Base-by-base conservation (phyloP, 1,140 invertebrate species). In the Gryon sp. region DNA sequence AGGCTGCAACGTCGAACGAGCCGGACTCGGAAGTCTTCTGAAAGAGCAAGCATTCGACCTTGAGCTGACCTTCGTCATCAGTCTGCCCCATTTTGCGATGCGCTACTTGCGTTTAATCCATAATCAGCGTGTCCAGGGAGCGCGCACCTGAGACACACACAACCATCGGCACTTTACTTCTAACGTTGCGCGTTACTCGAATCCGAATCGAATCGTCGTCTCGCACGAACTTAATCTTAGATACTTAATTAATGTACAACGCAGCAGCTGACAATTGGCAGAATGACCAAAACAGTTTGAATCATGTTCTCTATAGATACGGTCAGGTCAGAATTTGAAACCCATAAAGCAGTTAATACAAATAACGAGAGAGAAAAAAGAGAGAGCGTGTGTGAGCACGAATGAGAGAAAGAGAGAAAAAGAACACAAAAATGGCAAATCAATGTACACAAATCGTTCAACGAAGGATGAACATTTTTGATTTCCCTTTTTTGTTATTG, bases 1-100 rank as follows among this genome's bases (percentile, higher is more conserved):
- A 91, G 76, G 86, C 90, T 53, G 89, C 90, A 30, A 83, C 90
- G 4, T 81, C 89, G 34, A 84, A 79, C 76, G 85, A 88, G 55
- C 85, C 86, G 16, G 85, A 87, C 65, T 74, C 85, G 36, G 79
- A 81, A 53, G 45, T 77, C 55, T 78, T 78, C 63, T 78, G 50
- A 77, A 62, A 40, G 20, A n/a, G 26, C 34, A 30, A 12, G 30
- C 53, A 36, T 18, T 26, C 15, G n/a, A 45, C 3, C 18, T 40
- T 18, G 52, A 34, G 38, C 45, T 59, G 41, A 63, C 24, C 45
- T 68, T 53, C 53, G 36, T 12, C 14, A 32, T 22, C 48, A n/a
- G 26, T 43, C 15, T 12, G 19, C 28, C 24, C 18, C 16, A 30
- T 9, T 30, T 16, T 20, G 1, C 24, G n/a, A 22, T 8, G 11